These are phyloP conservation scores for Dorcus parallelipipedus DNA, from an alignment of 2,888 invertebrate species.

Conservation along the genomic window DNA sequence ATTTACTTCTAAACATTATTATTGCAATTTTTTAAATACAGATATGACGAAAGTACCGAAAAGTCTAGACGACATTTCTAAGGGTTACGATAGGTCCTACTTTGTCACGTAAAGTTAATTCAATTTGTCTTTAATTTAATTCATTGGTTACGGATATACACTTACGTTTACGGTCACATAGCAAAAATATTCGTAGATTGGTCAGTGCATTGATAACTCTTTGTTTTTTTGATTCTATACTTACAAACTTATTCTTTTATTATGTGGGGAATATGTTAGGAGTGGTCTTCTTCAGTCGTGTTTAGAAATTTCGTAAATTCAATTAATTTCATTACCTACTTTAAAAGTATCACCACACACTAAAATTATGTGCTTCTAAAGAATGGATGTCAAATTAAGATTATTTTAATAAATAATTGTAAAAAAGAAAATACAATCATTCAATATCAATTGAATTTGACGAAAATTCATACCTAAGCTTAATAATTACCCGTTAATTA, in stretches of 20 bases:
- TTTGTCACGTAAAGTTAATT: neutral
- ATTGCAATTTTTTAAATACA: neutral
- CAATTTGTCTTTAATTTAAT: neutral
- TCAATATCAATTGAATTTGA: neutral
- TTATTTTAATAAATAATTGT: too few species aligned
- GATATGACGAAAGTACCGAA: neutral
- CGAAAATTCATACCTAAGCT: neutral
- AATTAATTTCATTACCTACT: neutral
- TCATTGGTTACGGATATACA: neutral
- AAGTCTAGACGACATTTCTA: neutral
- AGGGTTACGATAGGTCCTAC: neutral
- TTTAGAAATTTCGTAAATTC: neutral
- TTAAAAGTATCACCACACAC: too few species aligned
- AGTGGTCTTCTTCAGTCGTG: neutral
- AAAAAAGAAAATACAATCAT: too few species aligned
- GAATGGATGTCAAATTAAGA: too few species aligned
- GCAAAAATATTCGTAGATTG: constrained; percentile 18
- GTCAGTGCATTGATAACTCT: constrained; percentile 12
- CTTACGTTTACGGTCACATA: constrained; percentile 9
- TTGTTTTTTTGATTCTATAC: neutral
- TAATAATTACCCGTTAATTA: constrained; percentile 1
- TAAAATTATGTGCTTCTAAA: too few species aligned
- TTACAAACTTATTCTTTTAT: neutral
- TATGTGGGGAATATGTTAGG: neutral
- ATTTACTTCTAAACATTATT: neutral